Conservation (phyloP, 1,140 invertebrate species). For the Homalodisca vitripennis region DNA sequence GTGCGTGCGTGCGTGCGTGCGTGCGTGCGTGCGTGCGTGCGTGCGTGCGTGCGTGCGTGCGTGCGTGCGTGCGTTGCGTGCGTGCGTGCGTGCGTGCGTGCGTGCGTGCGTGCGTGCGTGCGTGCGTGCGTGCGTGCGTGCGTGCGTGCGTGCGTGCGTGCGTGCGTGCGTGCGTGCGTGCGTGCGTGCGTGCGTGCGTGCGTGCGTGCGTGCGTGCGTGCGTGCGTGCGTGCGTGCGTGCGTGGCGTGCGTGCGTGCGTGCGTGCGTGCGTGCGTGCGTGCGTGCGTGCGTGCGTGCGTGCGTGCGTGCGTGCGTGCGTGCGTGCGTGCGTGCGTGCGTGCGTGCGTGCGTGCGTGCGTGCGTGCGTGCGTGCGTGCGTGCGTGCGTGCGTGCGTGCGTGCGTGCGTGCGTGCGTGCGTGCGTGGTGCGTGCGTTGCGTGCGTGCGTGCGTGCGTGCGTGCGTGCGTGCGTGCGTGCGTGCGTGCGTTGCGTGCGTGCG, state of each 20-base stretch:
- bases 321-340: conserved; percentile 1
- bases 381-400: conserved; percentile 2
- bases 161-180: not conserved
- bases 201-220: not conserved
- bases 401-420: conserved; percentile 1
- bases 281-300: conserved; percentile 1
- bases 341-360: conserved; percentile 2
- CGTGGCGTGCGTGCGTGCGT: too few species aligned
- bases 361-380: conserved; percentile 2
- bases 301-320: conserved; percentile 1
- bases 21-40: too few species aligned
- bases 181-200: conserved; percentile 2
- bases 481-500: not conserved
- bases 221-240: not conserved
- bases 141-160: conserved; percentile 2
- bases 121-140: conserved; percentile 2
- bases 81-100: not conserved
- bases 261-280: conserved; percentile 2
- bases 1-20: too few species aligned
- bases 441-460: conserved; percentile 2
- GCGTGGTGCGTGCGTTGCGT: not conserved
- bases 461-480: conserved; percentile 2
- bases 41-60: too few species aligned
- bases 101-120: conserved; percentile 2
- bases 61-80: too few species aligned